Evolutionary conservation across 2,113 vertebrate species (phyloP).

Genomic region (Bos indicus): DNA sequence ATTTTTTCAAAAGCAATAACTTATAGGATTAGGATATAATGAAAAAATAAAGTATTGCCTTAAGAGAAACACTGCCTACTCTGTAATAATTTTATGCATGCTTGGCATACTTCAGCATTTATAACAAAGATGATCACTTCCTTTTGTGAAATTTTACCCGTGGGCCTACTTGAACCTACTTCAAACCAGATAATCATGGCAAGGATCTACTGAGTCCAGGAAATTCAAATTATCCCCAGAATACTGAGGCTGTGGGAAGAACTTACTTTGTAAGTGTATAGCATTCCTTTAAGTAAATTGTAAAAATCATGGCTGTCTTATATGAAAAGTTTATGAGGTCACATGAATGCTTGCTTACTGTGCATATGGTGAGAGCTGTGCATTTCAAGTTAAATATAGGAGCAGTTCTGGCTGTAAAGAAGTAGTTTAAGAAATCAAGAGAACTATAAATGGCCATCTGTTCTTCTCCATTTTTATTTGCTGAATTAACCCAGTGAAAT

Average conservation of each 20-base stretch:
- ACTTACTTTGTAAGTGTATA: conserved; percentile 52
- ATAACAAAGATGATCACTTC: conserved; percentile 30
- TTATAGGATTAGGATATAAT: background rate
- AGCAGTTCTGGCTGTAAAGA: conserved; percentile 71
- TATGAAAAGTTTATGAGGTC: conserved; percentile 76
- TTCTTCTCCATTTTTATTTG: conserved; percentile 78
- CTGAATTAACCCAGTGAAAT: conserved; percentile 78
- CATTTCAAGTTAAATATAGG: conserved; percentile 78
- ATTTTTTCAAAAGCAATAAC: background rate
- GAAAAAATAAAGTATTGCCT: background rate
- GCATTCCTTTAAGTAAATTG: conserved; percentile 69
- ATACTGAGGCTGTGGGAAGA: conserved; percentile 56
- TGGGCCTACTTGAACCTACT: conserved; percentile 50
- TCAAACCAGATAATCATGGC: conserved; percentile 36
- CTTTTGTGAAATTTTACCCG: conserved; percentile 54
- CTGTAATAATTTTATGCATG: conserved; percentile 5
- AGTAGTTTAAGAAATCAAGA: conserved; percentile 80
- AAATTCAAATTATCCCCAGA: conserved; percentile 64
- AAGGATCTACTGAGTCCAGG: conserved; percentile 57
- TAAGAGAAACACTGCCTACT: background rate
- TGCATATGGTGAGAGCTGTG: conserved; percentile 76
- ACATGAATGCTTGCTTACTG: conserved; percentile 74
- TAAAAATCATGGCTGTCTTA: conserved; percentile 74
- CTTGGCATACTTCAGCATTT: conserved; percentile 11
- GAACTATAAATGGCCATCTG: conserved; percentile 81